Base-by-base conservation (phyloP, 2,797 vertebrate species). In the Scomberomorus guttatus region DNA sequence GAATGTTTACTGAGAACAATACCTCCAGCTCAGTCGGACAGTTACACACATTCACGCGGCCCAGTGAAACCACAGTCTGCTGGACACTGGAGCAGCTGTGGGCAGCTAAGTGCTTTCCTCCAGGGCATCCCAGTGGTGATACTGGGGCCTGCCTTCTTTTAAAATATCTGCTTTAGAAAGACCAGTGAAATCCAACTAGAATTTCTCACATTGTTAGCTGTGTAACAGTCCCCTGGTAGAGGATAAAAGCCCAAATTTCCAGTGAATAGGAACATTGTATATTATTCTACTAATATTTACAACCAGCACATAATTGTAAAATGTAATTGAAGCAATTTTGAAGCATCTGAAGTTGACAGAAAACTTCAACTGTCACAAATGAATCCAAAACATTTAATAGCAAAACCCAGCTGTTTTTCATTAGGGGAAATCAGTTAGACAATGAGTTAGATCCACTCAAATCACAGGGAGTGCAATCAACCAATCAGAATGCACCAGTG, bases 401-500 rank as follows among this genome's bases (percentile, higher is more conserved):
- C 1, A 34, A 46, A 56, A 48, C 32, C 50, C 62, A 46, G 15
- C 18, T 61, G 24, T 50, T 46, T 56, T 54, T 37, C 25, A 18
- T 9, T 13, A 22, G 5, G 10, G 18, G 10, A 25, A 50, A 73
- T 37, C 15, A 3, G 24, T 39, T n/a, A 44, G 4, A 27, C 42
- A 74, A 24, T 12, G 13, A 50, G 6, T 15, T 10, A 42, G 24
- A 50, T 34, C n/a, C 6, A 8, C 13, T 42, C 12, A 42, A 13
- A 42, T 42, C 39, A 42, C 39, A 42, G 39, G 14, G 32, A 57
- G 55, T 32, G 57, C 50, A 76, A 46, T 68, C 15, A 55, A 13
- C 1, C 55, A 12, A 25, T 24, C 46, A 0, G 5, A n/a, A 37
- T 39, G 34, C 20, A 20, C 34, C 15, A 14, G 39, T 22, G 24